These are phyloP conservation scores for Ectobius pallidus DNA, from an alignment of 2,888 invertebrate species.

Conservation along the genomic window DNA sequence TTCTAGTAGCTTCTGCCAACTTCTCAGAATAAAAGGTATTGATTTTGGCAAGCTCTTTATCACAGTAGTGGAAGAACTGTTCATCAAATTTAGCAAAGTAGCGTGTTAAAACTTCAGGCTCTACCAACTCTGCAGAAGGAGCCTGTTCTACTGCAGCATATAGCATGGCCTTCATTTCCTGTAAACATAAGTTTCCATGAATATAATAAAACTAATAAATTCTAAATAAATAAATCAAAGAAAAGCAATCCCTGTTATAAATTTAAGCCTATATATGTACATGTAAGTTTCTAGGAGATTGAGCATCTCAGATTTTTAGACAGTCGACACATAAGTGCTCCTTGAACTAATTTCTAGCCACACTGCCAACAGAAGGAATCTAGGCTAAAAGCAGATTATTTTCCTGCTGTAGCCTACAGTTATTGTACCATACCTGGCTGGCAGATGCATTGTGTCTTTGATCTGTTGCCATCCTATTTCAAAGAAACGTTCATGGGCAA, in stretches of 20 bases:
- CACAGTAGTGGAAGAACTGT: conserved; percentile 82
- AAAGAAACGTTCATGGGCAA: no score
- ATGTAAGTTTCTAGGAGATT: background rate
- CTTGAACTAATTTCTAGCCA: no score
- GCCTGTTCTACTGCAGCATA: conserved; percentile 80
- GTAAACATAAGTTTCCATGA: background rate
- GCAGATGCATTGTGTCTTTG: no score
- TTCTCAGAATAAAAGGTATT: conserved; percentile 90
- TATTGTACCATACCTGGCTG: no score
- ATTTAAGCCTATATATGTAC: no score
- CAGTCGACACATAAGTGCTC: no score
- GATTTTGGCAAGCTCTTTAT: conserved; percentile 85
- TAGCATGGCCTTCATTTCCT: conserved; percentile 86
- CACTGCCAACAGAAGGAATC: no score
- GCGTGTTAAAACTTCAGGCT: conserved; percentile 70
- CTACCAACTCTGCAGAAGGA: conserved; percentile 75
- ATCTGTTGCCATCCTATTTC: no score
- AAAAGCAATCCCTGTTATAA: no score
- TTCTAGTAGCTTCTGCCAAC: conserved; percentile 84
- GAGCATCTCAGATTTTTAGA: background rate
- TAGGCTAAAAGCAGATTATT: no score
- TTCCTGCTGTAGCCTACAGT: no score
- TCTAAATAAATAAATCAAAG: background rate
- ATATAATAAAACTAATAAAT: conserved; percentile 8
- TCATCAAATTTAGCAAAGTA: conserved; percentile 84